phyloP scores from a whole-genome alignment of 2,797 vertebrate genomes.

The Tamandua tetradactyla region DNA sequence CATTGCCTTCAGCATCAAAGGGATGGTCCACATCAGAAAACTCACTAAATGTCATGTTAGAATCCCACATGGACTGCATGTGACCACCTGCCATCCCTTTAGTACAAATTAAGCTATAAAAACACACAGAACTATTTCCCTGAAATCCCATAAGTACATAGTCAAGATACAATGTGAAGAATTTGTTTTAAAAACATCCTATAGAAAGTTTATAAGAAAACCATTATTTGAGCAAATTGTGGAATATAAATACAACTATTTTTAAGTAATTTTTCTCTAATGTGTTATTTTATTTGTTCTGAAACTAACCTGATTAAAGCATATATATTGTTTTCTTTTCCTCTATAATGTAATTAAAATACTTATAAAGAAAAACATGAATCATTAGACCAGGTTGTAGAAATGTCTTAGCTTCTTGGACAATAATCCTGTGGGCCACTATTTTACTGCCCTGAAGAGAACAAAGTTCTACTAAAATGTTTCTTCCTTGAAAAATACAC shows the following conservation, averaged over 20 bases:
- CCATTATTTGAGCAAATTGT: conserved; percentile 89
- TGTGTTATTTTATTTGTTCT: conserved; percentile 85
- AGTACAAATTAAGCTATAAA: conserved; percentile 85
- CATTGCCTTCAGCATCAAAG: conserved; percentile 89
- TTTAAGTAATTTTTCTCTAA: conserved; percentile 88
- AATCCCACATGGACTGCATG: conserved; percentile 92
- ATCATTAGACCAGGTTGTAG: conserved; percentile 75
- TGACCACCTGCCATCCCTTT: conserved; percentile 84
- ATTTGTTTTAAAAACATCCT: conserved; percentile 85
- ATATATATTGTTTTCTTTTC: conserved; percentile 80
- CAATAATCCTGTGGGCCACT: conserved; percentile 74
- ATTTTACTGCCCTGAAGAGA: conserved; percentile 77
- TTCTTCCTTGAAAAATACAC: conserved; percentile 70
- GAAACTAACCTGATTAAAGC: conserved; percentile 81
- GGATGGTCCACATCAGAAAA: conserved; percentile 90
- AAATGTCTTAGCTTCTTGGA: conserved; percentile 67
- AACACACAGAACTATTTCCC: conserved; percentile 85
- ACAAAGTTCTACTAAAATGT: conserved; percentile 75
- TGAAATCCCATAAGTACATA: conserved; percentile 85
- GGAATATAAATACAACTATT: conserved; percentile 90
- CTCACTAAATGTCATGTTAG: conserved; percentile 90
- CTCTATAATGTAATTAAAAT: conserved; percentile 83
- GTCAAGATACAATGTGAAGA: conserved; percentile 86
- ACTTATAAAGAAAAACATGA: conserved; percentile 73
- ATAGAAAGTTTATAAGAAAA: conserved; percentile 88